Percentiles rank a stretch among this genome's conserved stretches.
phyloP scores from a whole-genome alignment of 2,113 vertebrate species.

The Tamias sibiricus region DNA sequence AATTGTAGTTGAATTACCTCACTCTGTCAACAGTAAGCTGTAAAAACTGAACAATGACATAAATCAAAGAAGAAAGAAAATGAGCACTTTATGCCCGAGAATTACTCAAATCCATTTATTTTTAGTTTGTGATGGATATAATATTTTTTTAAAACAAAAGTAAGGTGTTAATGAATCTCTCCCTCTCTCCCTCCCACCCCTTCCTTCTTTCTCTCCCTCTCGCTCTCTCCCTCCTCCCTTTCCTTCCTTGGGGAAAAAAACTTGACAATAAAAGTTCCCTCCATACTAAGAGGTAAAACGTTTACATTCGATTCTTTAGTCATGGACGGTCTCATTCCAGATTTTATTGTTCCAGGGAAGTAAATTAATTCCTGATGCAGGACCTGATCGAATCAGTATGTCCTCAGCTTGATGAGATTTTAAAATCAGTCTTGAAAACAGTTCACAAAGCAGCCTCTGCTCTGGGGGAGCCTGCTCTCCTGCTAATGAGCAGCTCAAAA shows the following conservation, averaged over 20 bases:
- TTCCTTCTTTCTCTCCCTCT: conserved; percentile 32
- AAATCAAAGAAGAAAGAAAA: conserved; percentile 85
- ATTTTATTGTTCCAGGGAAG: conserved; percentile 81
- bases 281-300: conserved; percentile 66
- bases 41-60: conserved; percentile 90
- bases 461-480: neutral
- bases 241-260: neutral
- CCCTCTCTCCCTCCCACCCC: neutral
- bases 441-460: neutral
- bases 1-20: conserved; percentile 93
- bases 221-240: no score
- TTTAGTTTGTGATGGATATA: conserved; percentile 77
- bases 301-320: conserved; percentile 66
- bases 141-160: conserved; percentile 80
- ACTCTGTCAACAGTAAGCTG: conserved; percentile 92
- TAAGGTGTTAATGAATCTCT: conserved; percentile 82
- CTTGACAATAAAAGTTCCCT: conserved; percentile 66
- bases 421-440: conserved; percentile 56
- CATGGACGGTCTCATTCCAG: conserved; percentile 63
- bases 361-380: conserved; percentile 81
- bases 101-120: conserved; percentile 82
- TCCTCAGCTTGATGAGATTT: conserved; percentile 80
- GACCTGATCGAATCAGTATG: conserved; percentile 80
- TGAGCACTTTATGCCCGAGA: conserved; percentile 79
- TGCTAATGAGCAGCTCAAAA: neutral